Evolutionary conservation across 2,888 invertebrate genomes (phyloP).

Genomic region (Mesorhabditis sp.): DNA sequence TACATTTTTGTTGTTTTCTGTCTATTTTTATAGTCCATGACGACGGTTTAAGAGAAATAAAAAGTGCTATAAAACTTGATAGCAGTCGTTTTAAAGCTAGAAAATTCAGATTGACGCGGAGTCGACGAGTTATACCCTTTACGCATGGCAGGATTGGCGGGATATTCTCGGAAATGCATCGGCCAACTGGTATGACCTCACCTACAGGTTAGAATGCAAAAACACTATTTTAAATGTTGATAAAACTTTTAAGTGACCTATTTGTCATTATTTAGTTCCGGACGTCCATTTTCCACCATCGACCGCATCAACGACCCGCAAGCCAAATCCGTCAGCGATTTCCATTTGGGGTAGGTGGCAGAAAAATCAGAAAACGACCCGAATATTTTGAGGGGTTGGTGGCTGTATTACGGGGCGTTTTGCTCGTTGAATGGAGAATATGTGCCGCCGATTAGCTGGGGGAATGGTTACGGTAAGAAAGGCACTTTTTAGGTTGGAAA

Average conservation of each 20-base stretch:
- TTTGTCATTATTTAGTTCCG: conserved; percentile 8
- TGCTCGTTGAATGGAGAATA: conserved; percentile 47
- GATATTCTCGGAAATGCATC: conserved; percentile 38
- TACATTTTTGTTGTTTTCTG: too few relatives aligned
- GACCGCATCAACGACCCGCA: conserved; percentile 44
- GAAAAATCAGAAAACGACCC: background rate
- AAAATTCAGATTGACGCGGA: conserved; percentile 25
- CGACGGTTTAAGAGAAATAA: too few relatives aligned
- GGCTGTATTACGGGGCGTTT: conserved; percentile 46
- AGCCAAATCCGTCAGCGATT: conserved; percentile 36
- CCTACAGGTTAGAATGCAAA: too few relatives aligned
- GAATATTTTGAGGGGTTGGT: conserved; percentile 44
- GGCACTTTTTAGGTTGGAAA: background rate
- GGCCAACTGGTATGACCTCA: conserved; percentile 34
- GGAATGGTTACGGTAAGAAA: conserved; percentile 40
- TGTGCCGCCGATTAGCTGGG: conserved; percentile 29
- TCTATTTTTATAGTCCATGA: too few relatives aligned
- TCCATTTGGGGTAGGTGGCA: conserved; percentile 39
- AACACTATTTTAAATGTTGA: too few relatives aligned
- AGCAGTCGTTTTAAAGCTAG: too few relatives aligned
- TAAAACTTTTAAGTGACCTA: too few relatives aligned
- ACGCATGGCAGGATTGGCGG: conserved; percentile 23
- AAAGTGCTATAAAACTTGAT: too few relatives aligned
- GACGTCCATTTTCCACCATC: conserved; percentile 41
- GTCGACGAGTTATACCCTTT: conserved; percentile 19